A percentile compares a stretch with the other conserved stretches of the same genome.
These are phyloP conservation scores for Myocastor coypus DNA, from an alignment of 2,113 vertebrate species.

Conservation along the genomic window DNA sequence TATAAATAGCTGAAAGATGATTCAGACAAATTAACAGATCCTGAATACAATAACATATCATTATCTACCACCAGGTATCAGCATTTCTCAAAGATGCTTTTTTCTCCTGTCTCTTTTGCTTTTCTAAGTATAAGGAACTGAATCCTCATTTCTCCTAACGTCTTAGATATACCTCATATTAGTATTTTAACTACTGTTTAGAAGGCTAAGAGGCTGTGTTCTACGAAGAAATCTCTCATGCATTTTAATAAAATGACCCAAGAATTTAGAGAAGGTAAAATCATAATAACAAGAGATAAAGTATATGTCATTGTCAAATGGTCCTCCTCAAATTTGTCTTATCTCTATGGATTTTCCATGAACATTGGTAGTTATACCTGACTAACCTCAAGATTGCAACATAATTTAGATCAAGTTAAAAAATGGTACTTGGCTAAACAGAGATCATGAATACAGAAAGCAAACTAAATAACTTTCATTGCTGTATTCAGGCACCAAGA, in stretches of 20 bases:
- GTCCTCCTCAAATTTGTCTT: not conserved
- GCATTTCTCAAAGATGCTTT: not conserved
- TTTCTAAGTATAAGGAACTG: not conserved
- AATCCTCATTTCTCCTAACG: not conserved
- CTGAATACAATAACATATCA: slow-evolving; percentile 46
- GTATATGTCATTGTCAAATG: not conserved
- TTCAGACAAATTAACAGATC: slow-evolving; percentile 66
- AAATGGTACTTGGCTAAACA: not conserved
- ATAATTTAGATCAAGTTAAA: not conserved
- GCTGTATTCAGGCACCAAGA: not conserved
- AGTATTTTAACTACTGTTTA: not conserved
- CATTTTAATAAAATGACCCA: not conserved
- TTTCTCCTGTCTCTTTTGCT: not conserved
- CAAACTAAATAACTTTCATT: not conserved
- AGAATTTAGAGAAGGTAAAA: not conserved
- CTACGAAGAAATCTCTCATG: not conserved
- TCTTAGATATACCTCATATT: not conserved
- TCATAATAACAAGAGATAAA: not conserved
- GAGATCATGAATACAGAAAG: not conserved
- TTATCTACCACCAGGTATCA: slow-evolving; percentile 52
- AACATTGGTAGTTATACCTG: not conserved
- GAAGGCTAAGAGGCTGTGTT: not conserved
- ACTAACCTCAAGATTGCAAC: not conserved
- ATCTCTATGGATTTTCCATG: not conserved
- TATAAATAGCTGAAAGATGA: slow-evolving; percentile 69